Evolutionary conservation across 2,797 vertebrate genomes (phyloP), one percentile per base, ranked within the genome.

Genomic region (Cyclura pinguis): DNA sequence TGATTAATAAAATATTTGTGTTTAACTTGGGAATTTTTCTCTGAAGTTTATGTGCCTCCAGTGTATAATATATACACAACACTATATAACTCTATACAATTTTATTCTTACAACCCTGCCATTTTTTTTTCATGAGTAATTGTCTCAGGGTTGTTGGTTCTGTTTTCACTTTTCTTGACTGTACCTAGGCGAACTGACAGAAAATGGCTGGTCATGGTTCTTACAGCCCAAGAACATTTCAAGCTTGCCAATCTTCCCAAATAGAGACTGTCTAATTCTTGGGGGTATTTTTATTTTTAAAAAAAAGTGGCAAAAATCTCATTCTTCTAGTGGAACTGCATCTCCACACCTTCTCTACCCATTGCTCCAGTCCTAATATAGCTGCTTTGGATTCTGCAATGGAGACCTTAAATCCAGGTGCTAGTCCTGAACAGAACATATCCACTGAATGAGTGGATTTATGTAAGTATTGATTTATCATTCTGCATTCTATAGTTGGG

Each of bases 1-100:
- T 82, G 78, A 86, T 91, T 86, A 88, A 84, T 91, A 88, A 82
- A 91, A 67, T 87, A 91, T 83, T 82, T 84, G n/a, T 88, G 80
- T 84, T 42, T 77, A 82, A 92, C 59, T 29, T 59, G 22, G 57
- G 72, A 81, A 55, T 77, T 77, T n/a, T 83, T 77, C 6, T 22
- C 57, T 10, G 55, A 42, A 12, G 35, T 88, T 72, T 81, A 62
- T 82, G 27, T 67, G 27, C n/a, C 35, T 86, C 57, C 50, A 57
- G 14, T n/a, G 55, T 74, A 35, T 76, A 84, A 84, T 84, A 57
- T 42, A 69, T 47, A 77, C 67, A 69, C 67, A 8, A 69, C 64
- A 7, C 64, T 32, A 69, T 32, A 32, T 89, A 47, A 32, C 20
- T 52, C 6, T 67, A 12, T 89, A 47, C 86, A 82, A 69, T 62